A percentile compares a stretch with the other conserved stretches of the same genome.
Conservation (phyloP, 1,140 invertebrate species). For the Antheraea mylitta region DNA sequence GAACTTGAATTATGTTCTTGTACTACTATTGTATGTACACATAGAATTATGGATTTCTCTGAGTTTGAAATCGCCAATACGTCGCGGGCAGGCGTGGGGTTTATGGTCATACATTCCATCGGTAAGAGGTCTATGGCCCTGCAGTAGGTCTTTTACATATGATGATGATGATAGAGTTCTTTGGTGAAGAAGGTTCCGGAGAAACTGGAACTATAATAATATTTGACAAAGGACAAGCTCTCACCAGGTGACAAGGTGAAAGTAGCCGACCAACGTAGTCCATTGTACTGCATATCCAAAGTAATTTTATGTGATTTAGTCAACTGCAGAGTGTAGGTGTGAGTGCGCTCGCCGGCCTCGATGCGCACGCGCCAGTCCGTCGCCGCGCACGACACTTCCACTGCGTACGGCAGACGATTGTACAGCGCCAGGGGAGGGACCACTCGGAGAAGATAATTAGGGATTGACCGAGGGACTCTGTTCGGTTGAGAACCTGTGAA, state of each 20-base stretch:
- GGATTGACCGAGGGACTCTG: conserved; percentile 79
- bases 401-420: conserved; percentile 87
- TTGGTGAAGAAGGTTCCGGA: not conserved
- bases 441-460: conserved; percentile 86
- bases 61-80: too few species aligned
- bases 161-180: too few species aligned
- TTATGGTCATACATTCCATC: too few species aligned
- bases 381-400: conserved; percentile 80
- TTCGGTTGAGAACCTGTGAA: conserved; percentile 40
- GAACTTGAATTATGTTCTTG: too few species aligned
- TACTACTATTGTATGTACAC: too few species aligned
- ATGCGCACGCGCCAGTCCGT: conserved; percentile 79
- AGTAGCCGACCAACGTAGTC: conserved; percentile 84
- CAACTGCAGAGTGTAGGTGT: conserved; percentile 83
- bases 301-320: conserved; percentile 80
- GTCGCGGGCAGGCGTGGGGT: too few species aligned
- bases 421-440: conserved; percentile 87
- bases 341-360: conserved; percentile 85
- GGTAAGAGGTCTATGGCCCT: too few species aligned
- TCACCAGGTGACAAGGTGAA: conserved; percentile 83
- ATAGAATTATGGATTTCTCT: too few species aligned
- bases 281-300: conserved; percentile 85
- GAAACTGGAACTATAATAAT: not conserved
- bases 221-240: not conserved
- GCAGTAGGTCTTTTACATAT: too few species aligned